Percentiles rank a stretch among this genome's conserved stretches.
Evolutionary conservation across 2,113 vertebrate species (phyloP).

Genomic region (Carassius gibelio): DNA sequence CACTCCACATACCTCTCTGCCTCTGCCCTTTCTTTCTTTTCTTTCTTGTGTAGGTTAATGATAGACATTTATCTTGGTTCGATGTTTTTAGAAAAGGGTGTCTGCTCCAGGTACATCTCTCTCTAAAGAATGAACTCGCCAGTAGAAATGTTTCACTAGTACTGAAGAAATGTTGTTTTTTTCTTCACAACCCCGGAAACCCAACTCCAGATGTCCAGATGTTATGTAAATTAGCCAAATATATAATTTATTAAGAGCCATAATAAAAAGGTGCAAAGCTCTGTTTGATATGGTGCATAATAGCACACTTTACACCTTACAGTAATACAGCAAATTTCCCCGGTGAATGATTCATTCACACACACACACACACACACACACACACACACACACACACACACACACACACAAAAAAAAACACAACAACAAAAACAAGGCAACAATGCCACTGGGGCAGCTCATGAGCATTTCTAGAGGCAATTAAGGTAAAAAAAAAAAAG

Average conservation of each 20-base stretch:
- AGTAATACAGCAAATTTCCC: not conserved
- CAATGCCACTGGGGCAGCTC: not conserved
- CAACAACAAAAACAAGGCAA: not conserved
- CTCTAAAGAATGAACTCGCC: not conserved
- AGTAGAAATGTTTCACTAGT: constrained; percentile 1
- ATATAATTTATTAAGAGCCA: not conserved
- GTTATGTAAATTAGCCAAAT: constrained; percentile 6
- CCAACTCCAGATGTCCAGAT: not conserved
- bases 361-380: no score
- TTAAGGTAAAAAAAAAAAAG: not conserved
- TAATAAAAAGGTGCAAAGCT: constrained; percentile 5
- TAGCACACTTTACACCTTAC: not conserved
- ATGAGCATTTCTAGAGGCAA: not conserved
- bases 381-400: no score
- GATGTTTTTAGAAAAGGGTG: not conserved
- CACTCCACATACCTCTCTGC: not conserved
- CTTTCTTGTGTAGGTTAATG: not conserved
- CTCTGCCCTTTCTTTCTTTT: not conserved
- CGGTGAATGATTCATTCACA: constrained; percentile 21
- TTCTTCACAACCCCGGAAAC: not conserved
- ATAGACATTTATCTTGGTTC: not conserved
- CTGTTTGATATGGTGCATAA: not conserved
- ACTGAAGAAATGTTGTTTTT: not conserved
- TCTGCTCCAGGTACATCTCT: not conserved
- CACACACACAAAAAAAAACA: not conserved